Percentiles rank a stretch among this genome's conserved stretches.
Conservation (phyloP, 1,140 invertebrate genomes). For the Linepithema humile region DNA sequence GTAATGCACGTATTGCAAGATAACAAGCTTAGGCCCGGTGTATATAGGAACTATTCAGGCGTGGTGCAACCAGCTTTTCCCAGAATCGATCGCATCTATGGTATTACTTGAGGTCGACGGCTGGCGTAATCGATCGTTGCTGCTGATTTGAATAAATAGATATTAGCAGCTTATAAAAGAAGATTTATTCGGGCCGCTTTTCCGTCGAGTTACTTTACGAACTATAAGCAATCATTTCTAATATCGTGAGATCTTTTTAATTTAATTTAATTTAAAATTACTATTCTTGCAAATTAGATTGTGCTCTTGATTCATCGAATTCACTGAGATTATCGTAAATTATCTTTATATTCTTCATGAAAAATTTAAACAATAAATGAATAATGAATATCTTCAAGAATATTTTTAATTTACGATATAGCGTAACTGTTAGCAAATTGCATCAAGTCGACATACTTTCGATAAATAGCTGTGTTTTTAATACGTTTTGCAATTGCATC, state of each 20-base stretch:
- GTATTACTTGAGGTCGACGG: conserved; percentile 19
- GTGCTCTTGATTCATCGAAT: not conserved
- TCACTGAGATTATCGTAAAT: not conserved
- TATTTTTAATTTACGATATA: not conserved
- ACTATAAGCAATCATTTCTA: not conserved
- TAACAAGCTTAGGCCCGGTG: conserved; percentile 13
- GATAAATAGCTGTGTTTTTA: not conserved
- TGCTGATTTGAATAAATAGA: not conserved
- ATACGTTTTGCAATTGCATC: not conserved
- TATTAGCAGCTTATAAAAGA: not conserved
- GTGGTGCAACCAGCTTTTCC: conserved; percentile 9
- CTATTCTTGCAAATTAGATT: not conserved
- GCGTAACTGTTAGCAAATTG: not conserved
- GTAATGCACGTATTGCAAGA: conserved; percentile 20
- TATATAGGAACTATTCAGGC: conserved; percentile 4
- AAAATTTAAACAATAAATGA: not conserved
- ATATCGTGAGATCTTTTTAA: not conserved
- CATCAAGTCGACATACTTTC: not conserved
- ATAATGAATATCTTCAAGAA: not conserved
- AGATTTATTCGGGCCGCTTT: conserved; percentile 11
- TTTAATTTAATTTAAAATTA: not conserved
- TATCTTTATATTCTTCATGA: not conserved
- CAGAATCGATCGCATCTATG: conserved; percentile 32
- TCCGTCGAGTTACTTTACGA: not conserved
- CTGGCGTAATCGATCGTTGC: conserved; percentile 41